Evolutionary conservation across 2,888 invertebrate genomes (phyloP).

Genomic region (Sphaerophoria rueppellii): DNA sequence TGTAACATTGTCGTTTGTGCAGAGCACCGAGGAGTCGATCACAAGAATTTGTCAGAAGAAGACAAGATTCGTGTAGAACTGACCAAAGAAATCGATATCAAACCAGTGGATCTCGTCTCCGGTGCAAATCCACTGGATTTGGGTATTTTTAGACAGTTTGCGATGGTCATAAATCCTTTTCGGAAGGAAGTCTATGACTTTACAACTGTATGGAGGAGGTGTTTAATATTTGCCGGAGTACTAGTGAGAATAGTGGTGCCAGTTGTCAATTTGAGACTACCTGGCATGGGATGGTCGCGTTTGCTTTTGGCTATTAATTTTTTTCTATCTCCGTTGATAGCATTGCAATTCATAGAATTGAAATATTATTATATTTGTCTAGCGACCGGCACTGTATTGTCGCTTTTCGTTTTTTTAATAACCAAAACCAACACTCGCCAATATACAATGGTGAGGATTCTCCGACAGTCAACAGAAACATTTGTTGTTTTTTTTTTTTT

Average conservation of each 20-base stretch:
- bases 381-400: neutral
- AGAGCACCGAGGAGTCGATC: slow-evolving; percentile 29
- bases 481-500: neutral
- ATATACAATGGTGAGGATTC: slow-evolving; percentile 34
- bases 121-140: slow-evolving; percentile 27
- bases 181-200: slow-evolving; percentile 38
- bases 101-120: neutral
- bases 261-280: slow-evolving; percentile 38
- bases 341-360: slow-evolving; percentile 1
- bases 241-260: slow-evolving; percentile 40
- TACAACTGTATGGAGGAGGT: slow-evolving; percentile 27
- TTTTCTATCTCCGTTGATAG: slow-evolving; percentile 33
- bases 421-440: slow-evolving; percentile 16
- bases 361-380: neutral
- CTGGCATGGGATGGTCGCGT: slow-evolving; percentile 57
- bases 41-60: slow-evolving; percentile 26
- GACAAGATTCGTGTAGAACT: slow-evolving; percentile 15
- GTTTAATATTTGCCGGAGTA: slow-evolving; percentile 24
- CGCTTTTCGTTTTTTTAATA: slow-evolving; percentile 10
- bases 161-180: slow-evolving; percentile 35
- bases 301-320: slow-evolving; percentile 46
- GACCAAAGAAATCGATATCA: slow-evolving; percentile 42
- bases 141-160: slow-evolving; percentile 39
- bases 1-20: neutral
- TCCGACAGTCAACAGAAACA: neutral